Base-by-base conservation (phyloP, 2,888 invertebrate species). In the Euspilapteryx auroguttella region DNA sequence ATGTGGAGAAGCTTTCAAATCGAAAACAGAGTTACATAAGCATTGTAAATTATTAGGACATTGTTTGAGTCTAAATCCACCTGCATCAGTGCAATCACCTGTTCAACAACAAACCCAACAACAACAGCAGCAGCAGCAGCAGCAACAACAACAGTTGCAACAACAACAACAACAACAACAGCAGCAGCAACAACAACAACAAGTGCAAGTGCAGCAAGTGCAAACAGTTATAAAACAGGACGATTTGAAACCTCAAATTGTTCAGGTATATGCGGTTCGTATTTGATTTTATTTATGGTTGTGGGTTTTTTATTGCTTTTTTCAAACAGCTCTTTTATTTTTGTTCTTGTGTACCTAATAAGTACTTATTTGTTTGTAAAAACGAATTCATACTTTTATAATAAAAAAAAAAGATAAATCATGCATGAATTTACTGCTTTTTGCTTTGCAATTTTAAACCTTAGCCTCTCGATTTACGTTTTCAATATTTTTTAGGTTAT, bases 1-100 rank as follows among this genome's bases (percentile, higher is more conserved):
- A 38, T 88, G 88, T 45, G 87, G 87, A 12, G 87, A 88, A 55
- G 84, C 86, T 9, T 88, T 87, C 56, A 83, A 84, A 41, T 78
- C 82, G 40, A 87, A 86, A 50, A 65, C 79, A 11, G 87, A 87
- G 37, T 56, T 88, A 37, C 81, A 82, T 38, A 80, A 84, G 39
- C 88, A 88, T 49, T 79, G 78, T 42, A 81, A 82, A 45, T 55
- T 79, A 22, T 73, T 77, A 32, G 75, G 81, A 44, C 75, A 76
- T 30, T 73, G 71, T 37, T 34, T 55, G 23, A 38, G 8, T 6
- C 6, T 12, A 4, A 55, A 58, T 6, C 51, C n/a, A n/a, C n/a
- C n/a, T n/a, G n/a, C n/a, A n/a, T n/a, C n/a, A n/a, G n/a, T n/a
- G 34, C 12, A 30, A 38, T 7, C 29, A 35, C 14, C 30, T 25